A percentile compares a stretch with the other conserved stretches of the same genome.
Conservation (phyloP, 2,797 vertebrate genomes). For the Galago senegalensis region DNA sequence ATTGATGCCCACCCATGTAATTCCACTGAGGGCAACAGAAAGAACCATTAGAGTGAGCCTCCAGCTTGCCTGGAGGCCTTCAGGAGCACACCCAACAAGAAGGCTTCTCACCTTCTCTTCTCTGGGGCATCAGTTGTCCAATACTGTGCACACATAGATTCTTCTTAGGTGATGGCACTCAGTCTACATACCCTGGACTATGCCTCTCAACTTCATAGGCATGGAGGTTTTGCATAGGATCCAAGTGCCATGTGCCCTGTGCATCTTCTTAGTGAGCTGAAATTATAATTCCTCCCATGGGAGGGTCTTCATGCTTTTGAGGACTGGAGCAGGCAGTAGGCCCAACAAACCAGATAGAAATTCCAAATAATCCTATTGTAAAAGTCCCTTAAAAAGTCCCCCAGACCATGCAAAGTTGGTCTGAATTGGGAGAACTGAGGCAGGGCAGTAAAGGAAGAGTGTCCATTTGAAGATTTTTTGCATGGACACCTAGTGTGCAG, state of each 20-base stretch:
- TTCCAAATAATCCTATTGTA: fast-evolving
- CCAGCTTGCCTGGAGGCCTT: background rate
- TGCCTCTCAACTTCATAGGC: fast-evolving
- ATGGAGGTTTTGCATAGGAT: background rate
- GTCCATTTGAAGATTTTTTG: no score
- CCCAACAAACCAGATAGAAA: background rate
- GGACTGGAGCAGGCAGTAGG: background rate
- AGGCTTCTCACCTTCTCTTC: no score
- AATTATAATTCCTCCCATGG: fast-evolving
- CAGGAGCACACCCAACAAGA: background rate
- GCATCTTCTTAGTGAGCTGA: fast-evolving
- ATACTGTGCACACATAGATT: no score
- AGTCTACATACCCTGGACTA: fast-evolving
- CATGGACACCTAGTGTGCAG: fast-evolving
- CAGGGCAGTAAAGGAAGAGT: no score
- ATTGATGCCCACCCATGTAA: fast-evolving
- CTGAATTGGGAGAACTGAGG: background rate
- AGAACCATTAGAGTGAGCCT: background rate
- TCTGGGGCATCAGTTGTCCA: background rate
- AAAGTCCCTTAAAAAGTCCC: background rate
- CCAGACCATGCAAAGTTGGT: background rate
- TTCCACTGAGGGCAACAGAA: background rate
- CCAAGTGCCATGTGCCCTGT: fast-evolving
- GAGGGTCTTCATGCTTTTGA: background rate
- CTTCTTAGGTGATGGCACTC: background rate